Conservation (phyloP, 2,888 invertebrate species). For the Apodemia duryi region DNA sequence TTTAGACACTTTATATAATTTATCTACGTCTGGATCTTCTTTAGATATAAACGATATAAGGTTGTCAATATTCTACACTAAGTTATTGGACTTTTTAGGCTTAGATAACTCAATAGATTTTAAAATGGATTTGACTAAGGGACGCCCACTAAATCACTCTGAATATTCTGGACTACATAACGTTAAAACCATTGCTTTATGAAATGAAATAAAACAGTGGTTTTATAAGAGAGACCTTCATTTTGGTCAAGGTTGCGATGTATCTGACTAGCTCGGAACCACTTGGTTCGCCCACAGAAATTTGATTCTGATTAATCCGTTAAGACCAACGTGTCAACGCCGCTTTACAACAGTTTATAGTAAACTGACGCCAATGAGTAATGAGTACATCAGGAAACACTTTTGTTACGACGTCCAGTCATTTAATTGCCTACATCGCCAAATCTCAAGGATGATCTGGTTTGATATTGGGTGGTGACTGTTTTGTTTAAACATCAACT, state of each 20-base stretch:
- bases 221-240: constrained; percentile 4
- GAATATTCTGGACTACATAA: constrained; percentile 9
- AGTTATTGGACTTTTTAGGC: background rate
- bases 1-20: constrained; percentile 18
- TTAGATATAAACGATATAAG: constrained; percentile 2
- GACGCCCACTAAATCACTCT: constrained; percentile 8
- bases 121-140: constrained; percentile 10
- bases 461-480: background rate
- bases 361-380: background rate
- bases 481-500: background rate
- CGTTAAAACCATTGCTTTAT: constrained; percentile 12
- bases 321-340: background rate
- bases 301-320: constrained; percentile 1
- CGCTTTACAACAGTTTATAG: background rate
- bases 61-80: constrained; percentile 8
- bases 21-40: constrained; percentile 4
- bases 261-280: constrained; percentile 5
- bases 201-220: background rate
- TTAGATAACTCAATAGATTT: background rate
- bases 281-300: background rate
- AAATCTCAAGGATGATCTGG: background rate
- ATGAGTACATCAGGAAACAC: background rate
- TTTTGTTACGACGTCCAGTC: background rate
- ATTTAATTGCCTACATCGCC: background rate
- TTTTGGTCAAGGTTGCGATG: constrained; percentile 5